phyloP scores from a whole-genome alignment of 2,888 invertebrate genomes.

The Spialia ferax region DNA sequence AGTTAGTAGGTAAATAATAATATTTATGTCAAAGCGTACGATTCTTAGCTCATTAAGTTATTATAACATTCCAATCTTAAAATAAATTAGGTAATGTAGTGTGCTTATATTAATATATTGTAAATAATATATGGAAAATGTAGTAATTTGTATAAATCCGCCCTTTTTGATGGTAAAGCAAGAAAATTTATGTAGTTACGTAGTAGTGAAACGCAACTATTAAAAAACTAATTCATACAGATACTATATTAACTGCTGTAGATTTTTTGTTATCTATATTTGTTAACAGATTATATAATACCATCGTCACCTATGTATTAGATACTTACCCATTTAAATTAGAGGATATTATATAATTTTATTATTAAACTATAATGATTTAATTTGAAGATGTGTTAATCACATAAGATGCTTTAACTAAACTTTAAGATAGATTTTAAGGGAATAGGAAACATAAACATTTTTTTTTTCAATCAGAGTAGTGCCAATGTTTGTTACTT shows the following conservation, averaged over 20 bases:
- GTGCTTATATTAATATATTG: conserved; percentile 72
- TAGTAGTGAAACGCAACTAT: conserved; percentile 36
- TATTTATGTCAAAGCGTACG: conserved; percentile 26
- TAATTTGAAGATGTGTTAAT: conserved; percentile 59
- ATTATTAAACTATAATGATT: conserved; percentile 38
- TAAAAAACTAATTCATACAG: conserved; percentile 25
- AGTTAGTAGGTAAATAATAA: too few relatives aligned
- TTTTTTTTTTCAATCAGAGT: conserved; percentile 61
- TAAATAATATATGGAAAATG: conserved; percentile 70
- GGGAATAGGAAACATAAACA: conserved; percentile 49
- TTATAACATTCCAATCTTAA: conserved; percentile 40
- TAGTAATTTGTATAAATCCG: conserved; percentile 79
- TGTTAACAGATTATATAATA: conserved; percentile 33
- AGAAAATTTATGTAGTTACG: conserved; percentile 25
- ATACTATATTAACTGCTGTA: conserved; percentile 36
- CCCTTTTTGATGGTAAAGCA: conserved; percentile 53
- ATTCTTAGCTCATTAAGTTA: conserved; percentile 32
- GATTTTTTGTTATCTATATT: conserved; percentile 21
- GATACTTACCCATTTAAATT: conserved; percentile 42
- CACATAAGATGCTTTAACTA: conserved; percentile 83
- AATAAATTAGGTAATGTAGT: conserved; percentile 53
- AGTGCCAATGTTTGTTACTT: conserved; percentile 61
- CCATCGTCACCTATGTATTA: conserved; percentile 27
- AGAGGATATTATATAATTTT: conserved; percentile 39
- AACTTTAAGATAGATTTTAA: conserved; percentile 77